These are phyloP conservation scores for Gorsachius magnificus DNA, from an alignment of 2,797 vertebrate genomes.

Conservation along the genomic window DNA sequence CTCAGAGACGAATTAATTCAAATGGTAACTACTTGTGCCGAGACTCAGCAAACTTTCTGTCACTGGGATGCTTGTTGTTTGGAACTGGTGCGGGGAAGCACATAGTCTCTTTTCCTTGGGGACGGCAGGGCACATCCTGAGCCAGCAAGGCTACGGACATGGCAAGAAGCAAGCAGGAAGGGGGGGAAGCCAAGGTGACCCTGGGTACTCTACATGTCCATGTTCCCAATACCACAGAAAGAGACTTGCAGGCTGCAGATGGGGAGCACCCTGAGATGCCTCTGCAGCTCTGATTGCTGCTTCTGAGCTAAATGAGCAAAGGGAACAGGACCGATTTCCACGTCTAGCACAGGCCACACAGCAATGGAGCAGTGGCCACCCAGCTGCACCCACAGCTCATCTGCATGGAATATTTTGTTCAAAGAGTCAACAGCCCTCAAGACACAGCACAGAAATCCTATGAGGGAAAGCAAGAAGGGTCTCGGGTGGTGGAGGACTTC, in stretches of 20 bases:
- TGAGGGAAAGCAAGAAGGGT: background rate
- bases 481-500: background rate
- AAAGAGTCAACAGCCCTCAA: background rate
- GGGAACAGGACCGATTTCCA: background rate
- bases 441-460: background rate
- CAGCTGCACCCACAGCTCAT: background rate
- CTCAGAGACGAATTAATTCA: background rate
- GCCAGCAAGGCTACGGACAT: background rate
- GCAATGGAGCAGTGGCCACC: fast-evolving
- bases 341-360: fast-evolving
- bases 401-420: background rate
- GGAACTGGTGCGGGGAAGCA: background rate
- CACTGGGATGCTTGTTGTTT: background rate
- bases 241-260: background rate
- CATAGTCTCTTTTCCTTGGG: background rate
- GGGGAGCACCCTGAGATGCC: background rate
- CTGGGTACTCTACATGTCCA: fast-evolving
- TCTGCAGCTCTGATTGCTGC: background rate
- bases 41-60: background rate
- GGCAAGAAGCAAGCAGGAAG: background rate
- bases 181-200: background rate
- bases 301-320: background rate
- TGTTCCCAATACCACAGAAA: background rate
- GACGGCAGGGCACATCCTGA: background rate
- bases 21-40: background rate